Evolutionary conservation across 2,113 vertebrate species (phyloP), one percentile per base, ranked within the genome.

Genomic region (Helogale parvula): DNA sequence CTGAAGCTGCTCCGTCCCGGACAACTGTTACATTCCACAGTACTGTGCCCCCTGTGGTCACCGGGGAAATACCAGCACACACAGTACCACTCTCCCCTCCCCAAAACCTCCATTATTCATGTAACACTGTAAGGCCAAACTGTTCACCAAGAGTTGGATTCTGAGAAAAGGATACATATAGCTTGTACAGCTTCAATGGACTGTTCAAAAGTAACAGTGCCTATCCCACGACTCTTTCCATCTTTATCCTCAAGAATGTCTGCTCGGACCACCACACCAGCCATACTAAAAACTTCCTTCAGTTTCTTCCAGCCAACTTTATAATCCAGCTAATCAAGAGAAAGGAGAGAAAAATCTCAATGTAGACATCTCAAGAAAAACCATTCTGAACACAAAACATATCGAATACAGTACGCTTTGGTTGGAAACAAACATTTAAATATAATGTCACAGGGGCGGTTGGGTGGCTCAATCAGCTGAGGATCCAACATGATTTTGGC

Each of bases 301-400:
- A 99, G 99, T 98, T 99, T 99, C 99, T 99, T 99, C 99, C 99
- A 99, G 52, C 99, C 99, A 74, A 99, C 99, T 98, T 99, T 99
- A 99, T 99, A 99, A 98, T 99, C 99, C 98, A 99, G 98, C 99
- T 99, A 92, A 79, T 79, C 27, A n/a, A 94, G 54, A 96, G 97
- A 33, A 87, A 97, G 92, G 45, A 50, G 35, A 81, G 81, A 52
- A 71, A 97, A 91, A 87, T 14, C 12, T 86, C 72, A 93, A 57
- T 47, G 82, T 85, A 96, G 60, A 0, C 5, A 2, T 81, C 50
- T 81, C n/a, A 50, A 65, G 21, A 54, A 96, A 57, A 0, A 80
- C 29, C 38, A 90, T 9, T 72, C 69, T 85, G 57, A 60, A 60
- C 57, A 23, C 21, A 2, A 23, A 80, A 6, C 17, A 19, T 41